These are phyloP conservation scores for Caenorhabditis uteleia DNA, from an alignment of 2,888 invertebrate genomes.

Conservation along the genomic window DNA sequence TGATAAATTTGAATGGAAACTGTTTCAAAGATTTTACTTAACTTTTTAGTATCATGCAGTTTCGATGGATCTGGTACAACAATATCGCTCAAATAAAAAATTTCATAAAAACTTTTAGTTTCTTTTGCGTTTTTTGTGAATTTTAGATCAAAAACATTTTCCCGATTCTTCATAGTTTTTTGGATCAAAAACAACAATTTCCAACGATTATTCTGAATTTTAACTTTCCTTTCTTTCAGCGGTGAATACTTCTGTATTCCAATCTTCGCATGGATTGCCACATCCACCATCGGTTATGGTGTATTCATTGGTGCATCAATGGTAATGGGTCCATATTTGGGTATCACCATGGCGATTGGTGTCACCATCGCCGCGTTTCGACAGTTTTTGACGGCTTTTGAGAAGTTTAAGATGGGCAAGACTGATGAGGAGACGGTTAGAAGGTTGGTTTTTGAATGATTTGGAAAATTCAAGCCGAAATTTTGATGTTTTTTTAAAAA, in stretches of 20 bases:
- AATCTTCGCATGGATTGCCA: conserved; percentile 44
- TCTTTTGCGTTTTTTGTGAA: too few relatives aligned
- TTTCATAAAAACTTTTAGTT: too few relatives aligned
- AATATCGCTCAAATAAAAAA: too few relatives aligned
- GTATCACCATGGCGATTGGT: conserved; percentile 14
- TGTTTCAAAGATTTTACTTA: too few relatives aligned
- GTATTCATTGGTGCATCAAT: conserved; percentile 27
- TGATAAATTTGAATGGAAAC: too few relatives aligned
- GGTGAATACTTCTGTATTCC: conserved; percentile 49
- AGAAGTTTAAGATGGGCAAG: conserved; percentile 27
- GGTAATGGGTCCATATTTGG: conserved; percentile 20
- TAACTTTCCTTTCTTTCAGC: conserved; percentile 40
- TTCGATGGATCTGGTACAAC: too few relatives aligned
- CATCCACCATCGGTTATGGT: conserved; percentile 41
- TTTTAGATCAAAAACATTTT: too few relatives aligned
- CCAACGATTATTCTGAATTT: too few relatives aligned
- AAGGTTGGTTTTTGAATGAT: conserved; percentile 20
- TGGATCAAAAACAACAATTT: too few relatives aligned
- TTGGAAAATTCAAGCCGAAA: background rate
- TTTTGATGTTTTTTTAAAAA: background rate
- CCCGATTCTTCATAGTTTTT: too few relatives aligned
- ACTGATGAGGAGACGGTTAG: conserved; percentile 37
- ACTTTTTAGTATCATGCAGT: too few relatives aligned
- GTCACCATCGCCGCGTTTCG: conserved; percentile 27
- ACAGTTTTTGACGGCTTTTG: conserved; percentile 36